A percentile compares a stretch with the other conserved stretches of the same genome.
These are phyloP conservation scores for Origma solitaria DNA, from an alignment of 2,113 vertebrate genomes.

Conservation along the genomic window DNA sequence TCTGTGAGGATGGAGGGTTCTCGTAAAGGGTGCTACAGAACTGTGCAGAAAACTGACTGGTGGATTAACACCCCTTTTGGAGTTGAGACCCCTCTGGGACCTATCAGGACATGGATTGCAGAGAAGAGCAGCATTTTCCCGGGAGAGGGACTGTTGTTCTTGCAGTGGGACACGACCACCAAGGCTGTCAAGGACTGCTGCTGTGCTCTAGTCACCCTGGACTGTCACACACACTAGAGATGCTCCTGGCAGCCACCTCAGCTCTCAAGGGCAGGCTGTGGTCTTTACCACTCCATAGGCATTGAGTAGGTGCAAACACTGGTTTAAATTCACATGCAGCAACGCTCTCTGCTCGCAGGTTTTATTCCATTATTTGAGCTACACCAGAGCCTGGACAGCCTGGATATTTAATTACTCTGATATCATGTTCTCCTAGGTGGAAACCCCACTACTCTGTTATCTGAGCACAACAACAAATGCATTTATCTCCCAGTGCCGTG, in stretches of 20 bases:
- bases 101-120: accelerated
- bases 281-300: not conserved
- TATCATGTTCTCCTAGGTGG: not conserved
- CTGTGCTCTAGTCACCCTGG: not conserved
- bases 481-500: not conserved
- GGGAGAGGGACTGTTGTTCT: not conserved
- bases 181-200: not conserved
- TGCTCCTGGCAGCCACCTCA: not conserved
- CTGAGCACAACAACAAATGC: not conserved
- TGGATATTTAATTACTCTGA: not conserved
- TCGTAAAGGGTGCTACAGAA: not conserved
- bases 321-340: not conserved
- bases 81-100: not conserved
- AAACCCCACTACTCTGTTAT: not conserved
- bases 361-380: not conserved
- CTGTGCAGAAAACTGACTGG: not conserved
- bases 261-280: not conserved
- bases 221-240: not conserved
- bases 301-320: not conserved
- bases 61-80: not conserved
- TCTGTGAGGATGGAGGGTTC: not conserved
- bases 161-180: not conserved
- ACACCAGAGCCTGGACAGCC: not conserved
- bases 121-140: not conserved
- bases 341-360: not conserved